These are phyloP conservation scores for Anagrus nilaparvatae DNA, from an alignment of 1,140 invertebrate genomes.

Conservation along the genomic window DNA sequence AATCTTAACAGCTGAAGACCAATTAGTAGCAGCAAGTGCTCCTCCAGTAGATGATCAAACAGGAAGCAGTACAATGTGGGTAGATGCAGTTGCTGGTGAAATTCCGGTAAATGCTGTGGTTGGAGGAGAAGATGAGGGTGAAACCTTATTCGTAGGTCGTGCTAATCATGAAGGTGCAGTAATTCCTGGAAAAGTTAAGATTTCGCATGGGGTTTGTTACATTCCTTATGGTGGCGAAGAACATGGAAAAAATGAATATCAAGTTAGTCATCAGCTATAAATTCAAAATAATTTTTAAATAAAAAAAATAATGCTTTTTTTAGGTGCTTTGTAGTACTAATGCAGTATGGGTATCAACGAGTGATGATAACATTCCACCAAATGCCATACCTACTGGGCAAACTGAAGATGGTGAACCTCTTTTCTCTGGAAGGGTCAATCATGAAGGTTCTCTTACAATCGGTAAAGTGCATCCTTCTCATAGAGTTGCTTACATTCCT, in stretches of 20 bases:
- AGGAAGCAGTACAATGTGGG: constrained; percentile 47
- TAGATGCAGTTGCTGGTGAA: constrained; percentile 49
- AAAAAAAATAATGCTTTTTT: constrained; percentile 9
- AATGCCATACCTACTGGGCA: constrained; percentile 64
- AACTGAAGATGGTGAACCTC: constrained; percentile 61
- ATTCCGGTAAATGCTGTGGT: constrained; percentile 61
- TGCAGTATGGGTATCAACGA: constrained; percentile 50
- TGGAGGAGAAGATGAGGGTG: constrained; percentile 61
- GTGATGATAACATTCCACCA: constrained; percentile 54
- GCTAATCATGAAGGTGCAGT: constrained; percentile 62
- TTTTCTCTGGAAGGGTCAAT: constrained; percentile 56
- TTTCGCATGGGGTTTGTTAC: constrained; percentile 62
- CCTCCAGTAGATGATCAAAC: constrained; percentile 24
- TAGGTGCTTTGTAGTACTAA: constrained; percentile 52
- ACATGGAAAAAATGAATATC: constrained; percentile 61
- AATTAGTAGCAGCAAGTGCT: constrained; percentile 18
- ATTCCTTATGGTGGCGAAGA: constrained; percentile 69
- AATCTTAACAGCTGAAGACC: no score
- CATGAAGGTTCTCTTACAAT: constrained; percentile 57
- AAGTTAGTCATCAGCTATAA: constrained; percentile 41
- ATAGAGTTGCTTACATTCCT: constrained; percentile 61
- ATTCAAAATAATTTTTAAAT: constrained; percentile 3
- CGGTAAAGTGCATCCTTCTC: constrained; percentile 65
- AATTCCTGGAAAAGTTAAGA: constrained; percentile 67
- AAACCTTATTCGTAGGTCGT: constrained; percentile 62